Conservation (phyloP, 2,797 vertebrate species). For the Octomys mimax region DNA sequence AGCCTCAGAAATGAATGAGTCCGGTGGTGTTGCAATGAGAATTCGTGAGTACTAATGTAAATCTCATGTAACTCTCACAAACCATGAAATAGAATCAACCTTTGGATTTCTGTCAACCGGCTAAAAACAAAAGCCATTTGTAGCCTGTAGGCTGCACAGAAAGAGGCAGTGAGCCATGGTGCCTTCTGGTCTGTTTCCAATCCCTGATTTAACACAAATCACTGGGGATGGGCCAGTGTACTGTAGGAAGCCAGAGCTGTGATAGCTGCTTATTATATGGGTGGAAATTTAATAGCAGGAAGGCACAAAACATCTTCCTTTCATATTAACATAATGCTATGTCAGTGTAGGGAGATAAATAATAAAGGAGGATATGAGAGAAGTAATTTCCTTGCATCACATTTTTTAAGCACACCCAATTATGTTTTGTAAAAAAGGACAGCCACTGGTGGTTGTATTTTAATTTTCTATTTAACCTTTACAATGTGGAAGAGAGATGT, state of each 20-base stretch:
- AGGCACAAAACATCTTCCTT: slow-evolving; percentile 6
- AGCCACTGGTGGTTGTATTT: not conserved
- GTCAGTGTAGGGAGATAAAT: slow-evolving; percentile 4
- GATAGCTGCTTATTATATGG: not conserved
- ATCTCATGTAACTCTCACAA: not conserved
- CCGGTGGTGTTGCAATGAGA: not conserved
- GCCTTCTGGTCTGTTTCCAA: not conserved
- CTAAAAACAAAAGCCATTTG: slow-evolving; percentile 37
- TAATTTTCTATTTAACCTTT: slow-evolving; percentile 38
- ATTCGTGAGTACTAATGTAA: not conserved
- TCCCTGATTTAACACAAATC: not conserved
- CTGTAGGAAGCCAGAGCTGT: not conserved
- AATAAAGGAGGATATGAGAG: slow-evolving; percentile 23
- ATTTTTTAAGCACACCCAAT: slow-evolving; percentile 35
- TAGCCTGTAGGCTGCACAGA: not conserved
- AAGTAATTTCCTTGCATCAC: slow-evolving; percentile 50
- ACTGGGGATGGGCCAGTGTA: not conserved
- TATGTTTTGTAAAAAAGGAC: slow-evolving; percentile 31
- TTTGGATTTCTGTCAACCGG: not conserved
- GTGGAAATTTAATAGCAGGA: not conserved
- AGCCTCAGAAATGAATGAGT: not conserved
- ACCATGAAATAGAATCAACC: not conserved
- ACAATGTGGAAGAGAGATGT: not conserved
- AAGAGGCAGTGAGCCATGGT: not conserved
- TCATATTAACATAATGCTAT: not conserved